phyloP scores from a whole-genome alignment of 2,888 invertebrate species.

The Dynastes tityus region DNA sequence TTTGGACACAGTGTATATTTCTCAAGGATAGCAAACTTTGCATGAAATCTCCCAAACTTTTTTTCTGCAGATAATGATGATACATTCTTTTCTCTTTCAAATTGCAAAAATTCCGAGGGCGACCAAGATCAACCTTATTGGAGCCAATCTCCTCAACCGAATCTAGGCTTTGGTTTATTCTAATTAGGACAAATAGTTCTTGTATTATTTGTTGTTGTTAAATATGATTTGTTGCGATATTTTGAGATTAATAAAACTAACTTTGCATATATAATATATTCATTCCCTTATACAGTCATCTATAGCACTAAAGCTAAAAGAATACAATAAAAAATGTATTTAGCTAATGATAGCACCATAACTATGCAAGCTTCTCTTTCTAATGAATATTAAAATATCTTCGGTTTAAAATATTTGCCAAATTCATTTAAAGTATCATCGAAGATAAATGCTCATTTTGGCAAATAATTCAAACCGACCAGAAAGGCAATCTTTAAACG shows the following conservation, averaged over 20 bases:
- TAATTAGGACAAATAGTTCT: background rate
- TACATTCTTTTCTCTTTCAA: background rate
- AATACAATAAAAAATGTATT: constrained; percentile 46
- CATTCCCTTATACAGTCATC: constrained; percentile 49
- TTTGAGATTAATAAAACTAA: background rate
- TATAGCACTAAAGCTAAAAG: constrained; percentile 49
- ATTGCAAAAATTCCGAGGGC: background rate
- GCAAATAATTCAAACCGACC: background rate
- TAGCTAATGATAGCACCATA: constrained; percentile 47
- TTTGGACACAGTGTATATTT: background rate
- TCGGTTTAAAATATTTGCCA: constrained; percentile 27
- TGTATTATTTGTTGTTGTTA: background rate
- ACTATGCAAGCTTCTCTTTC: constrained; percentile 45
- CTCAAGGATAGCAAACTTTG: background rate
- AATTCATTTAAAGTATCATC: background rate
- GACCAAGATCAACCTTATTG: background rate
- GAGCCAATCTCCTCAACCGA: background rate
- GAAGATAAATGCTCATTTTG: background rate
- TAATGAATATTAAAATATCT: constrained; percentile 23
- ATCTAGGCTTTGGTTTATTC: background rate
- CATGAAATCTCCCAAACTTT: background rate
- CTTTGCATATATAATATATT: constrained; percentile 44
- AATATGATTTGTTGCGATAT: background rate
- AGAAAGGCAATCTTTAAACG: background rate
- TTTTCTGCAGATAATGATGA: background rate